phyloP scores from a whole-genome alignment of 2,888 invertebrate species.

The Lordiphosa andalusiaca region DNA sequence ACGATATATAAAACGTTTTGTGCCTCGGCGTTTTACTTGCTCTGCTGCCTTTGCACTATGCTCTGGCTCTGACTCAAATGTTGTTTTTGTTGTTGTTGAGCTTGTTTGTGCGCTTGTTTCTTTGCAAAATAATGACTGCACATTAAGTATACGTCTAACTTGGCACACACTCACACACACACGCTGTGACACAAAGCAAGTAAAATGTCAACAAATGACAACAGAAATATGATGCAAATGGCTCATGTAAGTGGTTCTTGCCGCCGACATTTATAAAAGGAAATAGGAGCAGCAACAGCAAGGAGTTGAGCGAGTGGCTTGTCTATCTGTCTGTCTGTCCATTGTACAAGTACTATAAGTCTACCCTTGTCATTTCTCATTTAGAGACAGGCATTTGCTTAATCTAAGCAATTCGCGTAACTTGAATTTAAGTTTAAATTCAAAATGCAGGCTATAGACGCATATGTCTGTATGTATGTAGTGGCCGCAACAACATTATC shows the following conservation, averaged over 20 bases:
- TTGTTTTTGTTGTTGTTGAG: conserved; percentile 37
- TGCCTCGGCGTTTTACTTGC: conserved; percentile 37
- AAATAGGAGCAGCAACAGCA: conserved; percentile 39
- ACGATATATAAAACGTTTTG: conserved; percentile 33
- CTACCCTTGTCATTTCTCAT: conserved; percentile 41
- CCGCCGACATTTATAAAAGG: conserved; percentile 60
- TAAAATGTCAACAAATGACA: conserved; percentile 76
- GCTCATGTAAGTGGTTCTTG: conserved; percentile 76
- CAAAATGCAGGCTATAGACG: neutral
- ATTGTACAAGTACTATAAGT: conserved; percentile 27
- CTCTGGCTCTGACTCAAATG: conserved; percentile 15
- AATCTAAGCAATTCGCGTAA: neutral
- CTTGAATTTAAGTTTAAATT: conserved; percentile 2
- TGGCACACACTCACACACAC: conserved; percentile 32
- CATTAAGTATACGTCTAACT: conserved; percentile 67
- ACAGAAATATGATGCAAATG: conserved; percentile 79
- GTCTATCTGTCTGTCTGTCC: conserved; percentile 17
- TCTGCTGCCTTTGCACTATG: conserved; percentile 46
- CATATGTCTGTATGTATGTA: conserved; percentile 1
- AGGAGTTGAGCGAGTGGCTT: conserved; percentile 18
- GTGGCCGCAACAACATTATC: conserved; percentile 48
- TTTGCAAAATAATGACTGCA: conserved; percentile 71
- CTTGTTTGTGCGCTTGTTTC: conserved; percentile 62
- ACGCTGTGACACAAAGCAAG: conserved; percentile 51
- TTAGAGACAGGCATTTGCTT: conserved; percentile 18